These are phyloP conservation scores for Sebastes schlegelii DNA, from an alignment of 2,113 vertebrate species.

Conservation along the genomic window DNA sequence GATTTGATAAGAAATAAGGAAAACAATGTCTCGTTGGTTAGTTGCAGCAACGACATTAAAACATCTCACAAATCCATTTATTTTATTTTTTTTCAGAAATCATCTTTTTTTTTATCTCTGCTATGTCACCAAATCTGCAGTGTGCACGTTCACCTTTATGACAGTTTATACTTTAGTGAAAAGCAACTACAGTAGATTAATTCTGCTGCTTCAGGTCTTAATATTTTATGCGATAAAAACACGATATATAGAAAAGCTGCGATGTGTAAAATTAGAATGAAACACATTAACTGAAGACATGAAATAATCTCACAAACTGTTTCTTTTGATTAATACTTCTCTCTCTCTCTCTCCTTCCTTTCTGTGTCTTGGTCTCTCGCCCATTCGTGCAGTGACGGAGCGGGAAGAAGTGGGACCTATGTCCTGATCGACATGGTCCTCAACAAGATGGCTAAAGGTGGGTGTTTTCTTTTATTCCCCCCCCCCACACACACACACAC, in stretches of 20 bases:
- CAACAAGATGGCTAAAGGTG: constrained; percentile 99
- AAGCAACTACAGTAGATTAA: background rate
- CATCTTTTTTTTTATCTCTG: too few species aligned
- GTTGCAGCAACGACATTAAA: too few species aligned
- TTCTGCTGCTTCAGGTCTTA: background rate
- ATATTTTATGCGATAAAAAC: background rate
- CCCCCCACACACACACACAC: too few species aligned
- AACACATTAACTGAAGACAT: background rate
- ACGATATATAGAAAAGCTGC: background rate
- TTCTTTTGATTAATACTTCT: background rate
- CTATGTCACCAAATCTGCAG: too few species aligned
- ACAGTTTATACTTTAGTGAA: background rate
- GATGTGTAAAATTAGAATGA: background rate
- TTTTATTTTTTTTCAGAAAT: too few species aligned
- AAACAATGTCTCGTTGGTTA: too few species aligned
- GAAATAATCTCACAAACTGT: background rate
- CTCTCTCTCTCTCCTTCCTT: constrained; percentile 17
- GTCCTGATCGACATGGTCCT: constrained; percentile 98
- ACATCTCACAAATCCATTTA: too few species aligned
- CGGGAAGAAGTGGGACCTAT: constrained; percentile 94
- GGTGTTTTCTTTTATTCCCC: constrained; percentile 32
- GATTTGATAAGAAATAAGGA: too few species aligned
- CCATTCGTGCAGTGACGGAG: constrained; percentile 87
- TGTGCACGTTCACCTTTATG: background rate
- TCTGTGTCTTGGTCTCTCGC: constrained; percentile 31